These are phyloP conservation scores for Calidris pygmaea DNA, from an alignment of 2,113 vertebrate genomes.

Conservation along the genomic window DNA sequence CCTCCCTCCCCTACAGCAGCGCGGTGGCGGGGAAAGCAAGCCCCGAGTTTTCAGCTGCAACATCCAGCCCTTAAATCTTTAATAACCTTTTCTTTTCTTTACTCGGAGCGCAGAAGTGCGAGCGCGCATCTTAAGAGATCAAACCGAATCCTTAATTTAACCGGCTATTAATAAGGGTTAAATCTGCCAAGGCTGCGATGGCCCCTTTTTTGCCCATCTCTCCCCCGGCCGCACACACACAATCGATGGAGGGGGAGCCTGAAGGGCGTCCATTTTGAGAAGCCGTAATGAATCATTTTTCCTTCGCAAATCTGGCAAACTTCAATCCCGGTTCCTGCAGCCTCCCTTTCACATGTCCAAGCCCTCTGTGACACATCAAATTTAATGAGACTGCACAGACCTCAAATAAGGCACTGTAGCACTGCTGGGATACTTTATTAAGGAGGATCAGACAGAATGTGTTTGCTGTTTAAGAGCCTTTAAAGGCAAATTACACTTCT, in stretches of 20 bases:
- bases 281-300: conserved; percentile 74
- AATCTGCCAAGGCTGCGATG: conserved; percentile 62
- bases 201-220: conserved; percentile 18
- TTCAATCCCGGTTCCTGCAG: conserved; percentile 71
- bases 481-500: conserved; percentile 69
- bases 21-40: neutral
- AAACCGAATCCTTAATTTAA: conserved; percentile 73
- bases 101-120: neutral
- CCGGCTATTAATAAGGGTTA: conserved; percentile 77
- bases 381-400: conserved; percentile 81
- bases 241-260: conserved; percentile 69
- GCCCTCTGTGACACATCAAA: conserved; percentile 78
- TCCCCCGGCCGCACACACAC: neutral
- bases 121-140: conserved; percentile 47
- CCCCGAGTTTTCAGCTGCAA: neutral
- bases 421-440: conserved; percentile 71
- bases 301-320: conserved; percentile 73
- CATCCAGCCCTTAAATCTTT: conserved; percentile 55
- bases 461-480: conserved; percentile 65
- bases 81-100: conserved; percentile 42
- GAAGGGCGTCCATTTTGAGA: conserved; percentile 73
- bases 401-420: conserved; percentile 71
- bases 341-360: conserved; percentile 72
- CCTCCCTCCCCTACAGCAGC: neutral
- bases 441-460: conserved; percentile 72